Conservation (phyloP, 1,140 invertebrate species). For the Limonius californicus region DNA sequence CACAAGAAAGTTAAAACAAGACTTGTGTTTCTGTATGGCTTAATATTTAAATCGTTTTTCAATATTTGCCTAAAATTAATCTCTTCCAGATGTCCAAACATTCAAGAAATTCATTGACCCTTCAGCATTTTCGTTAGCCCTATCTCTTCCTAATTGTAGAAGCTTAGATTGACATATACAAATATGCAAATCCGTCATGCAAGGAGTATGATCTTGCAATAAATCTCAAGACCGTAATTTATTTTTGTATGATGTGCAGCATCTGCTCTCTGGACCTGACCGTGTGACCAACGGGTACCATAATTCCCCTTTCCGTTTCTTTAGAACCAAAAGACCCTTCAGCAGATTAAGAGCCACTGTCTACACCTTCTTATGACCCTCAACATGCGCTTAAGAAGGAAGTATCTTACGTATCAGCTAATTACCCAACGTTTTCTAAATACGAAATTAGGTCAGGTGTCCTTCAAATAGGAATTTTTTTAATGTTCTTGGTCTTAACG, state of each 20-base stretch:
- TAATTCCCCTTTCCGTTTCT: neutral
- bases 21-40: no score
- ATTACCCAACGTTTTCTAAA: neutral
- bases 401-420: neutral
- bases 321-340: neutral
- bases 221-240: neutral
- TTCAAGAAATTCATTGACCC: no score
- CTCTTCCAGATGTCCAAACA: no score
- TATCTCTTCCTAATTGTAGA: no score
- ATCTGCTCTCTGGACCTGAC: neutral
- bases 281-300: conserved; percentile 7
- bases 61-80: no score
- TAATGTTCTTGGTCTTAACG: no score
- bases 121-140: no score
- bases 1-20: no score
- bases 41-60: no score
- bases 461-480: no score
- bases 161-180: neutral
- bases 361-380: neutral
- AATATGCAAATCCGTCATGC: neutral
- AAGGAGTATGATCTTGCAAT: conserved; percentile 5
- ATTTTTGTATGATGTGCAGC: neutral
- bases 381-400: neutral
- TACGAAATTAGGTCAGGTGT: no score
- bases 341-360: neutral